Base-by-base conservation (phyloP, 2,888 invertebrate species). In the Notocelia uddmanniana region DNA sequence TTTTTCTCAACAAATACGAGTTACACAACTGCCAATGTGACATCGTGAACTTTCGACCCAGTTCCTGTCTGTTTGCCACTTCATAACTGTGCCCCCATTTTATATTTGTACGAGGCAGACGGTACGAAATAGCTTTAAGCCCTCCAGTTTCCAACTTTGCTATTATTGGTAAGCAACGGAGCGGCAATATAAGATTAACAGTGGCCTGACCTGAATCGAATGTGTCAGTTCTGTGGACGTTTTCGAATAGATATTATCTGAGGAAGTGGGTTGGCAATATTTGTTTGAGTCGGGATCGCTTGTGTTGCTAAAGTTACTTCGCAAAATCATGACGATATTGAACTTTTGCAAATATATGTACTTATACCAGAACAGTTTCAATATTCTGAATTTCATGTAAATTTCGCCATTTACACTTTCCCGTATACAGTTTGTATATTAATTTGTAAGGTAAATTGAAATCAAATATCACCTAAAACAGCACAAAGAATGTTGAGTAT, bases 191-290 rank as follows among this genome's bases (percentile, higher is more conserved):
- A 78, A 83, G 81, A 81, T 84, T 81, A 83, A 18, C 52, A 19
- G 66, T 23, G 48, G n/a, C 78, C 76, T 79, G 84, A 85, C 86
- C 86, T 80, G 80, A 80, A 85, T 86, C 75, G 77, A 74, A 83
- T 84, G 81, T 83, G 83, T 78, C 81, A 81, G 77, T 37, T 57
- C 34, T 58, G 21, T n/a, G 8, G 13, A 50, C n/a, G 13, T 21
- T 21, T 54, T 54, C 13, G 21, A 23, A 21, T 23, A 54, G 21
- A 54, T 23, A 1, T 21, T 11, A 54, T 45, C 45, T n/a, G 8
- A 15, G n/a, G n/a, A 45, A n/a, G 13, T 13, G 8, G 31, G 13
- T 37, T 37, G 11, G 3, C 15, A 3, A 15, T 41, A 41, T 41
- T 41, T 41, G 41, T 6, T 3, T 37, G 2, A 26, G 26, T 26